A percentile compares a stretch with the other conserved stretches of the same genome.
phyloP scores from a whole-genome alignment of 2,113 vertebrate species.

The Podilymbus podiceps region DNA sequence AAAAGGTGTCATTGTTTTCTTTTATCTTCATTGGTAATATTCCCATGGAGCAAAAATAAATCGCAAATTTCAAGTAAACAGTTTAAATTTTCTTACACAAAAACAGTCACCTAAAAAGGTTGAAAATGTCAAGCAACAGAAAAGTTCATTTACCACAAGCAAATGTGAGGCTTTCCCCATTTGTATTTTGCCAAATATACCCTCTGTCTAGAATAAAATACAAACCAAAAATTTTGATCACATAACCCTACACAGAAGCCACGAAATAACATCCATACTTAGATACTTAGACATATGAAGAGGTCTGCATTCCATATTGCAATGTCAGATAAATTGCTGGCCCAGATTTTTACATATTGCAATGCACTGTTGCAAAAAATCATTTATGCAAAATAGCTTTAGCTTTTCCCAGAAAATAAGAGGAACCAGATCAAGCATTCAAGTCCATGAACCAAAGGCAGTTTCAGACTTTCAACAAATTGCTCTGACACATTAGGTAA shows the following conservation, averaged over 20 bases:
- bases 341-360: neutral
- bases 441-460: neutral
- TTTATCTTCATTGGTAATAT: neutral
- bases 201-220: neutral
- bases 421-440: neutral
- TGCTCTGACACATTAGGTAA: neutral
- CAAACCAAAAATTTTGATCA: neutral
- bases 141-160: neutral
- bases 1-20: neutral
- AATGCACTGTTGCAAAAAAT: neutral
- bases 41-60: neutral
- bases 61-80: neutral
- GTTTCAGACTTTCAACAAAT: neutral
- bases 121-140: neutral
- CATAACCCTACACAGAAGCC: neutral
- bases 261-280: neutral
- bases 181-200: neutral
- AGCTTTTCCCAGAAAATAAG: neutral
- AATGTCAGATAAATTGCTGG: neutral
- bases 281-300: neutral
- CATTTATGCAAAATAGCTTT: neutral
- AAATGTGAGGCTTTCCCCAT: neutral
- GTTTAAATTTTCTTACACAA: neutral
- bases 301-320: neutral
- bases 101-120: neutral